Evolutionary conservation across 2,113 vertebrate species (phyloP), one percentile per base, ranked within the genome.

Genomic region (Hoplias malabaricus): DNA sequence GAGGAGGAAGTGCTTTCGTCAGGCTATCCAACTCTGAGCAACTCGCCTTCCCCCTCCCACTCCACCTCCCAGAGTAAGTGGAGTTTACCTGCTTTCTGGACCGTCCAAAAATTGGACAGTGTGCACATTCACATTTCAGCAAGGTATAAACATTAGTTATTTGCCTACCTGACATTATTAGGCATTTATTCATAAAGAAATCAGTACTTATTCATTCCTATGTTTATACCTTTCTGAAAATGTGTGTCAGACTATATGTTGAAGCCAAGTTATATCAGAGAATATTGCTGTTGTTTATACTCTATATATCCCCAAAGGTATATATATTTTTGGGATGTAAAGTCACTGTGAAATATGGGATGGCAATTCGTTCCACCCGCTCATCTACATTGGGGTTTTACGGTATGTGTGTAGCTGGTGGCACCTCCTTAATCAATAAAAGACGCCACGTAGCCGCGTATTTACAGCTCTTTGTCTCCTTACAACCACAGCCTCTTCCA

Each of bases 1-100:
- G 48, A 31, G 40, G 16, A 42, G 48, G 76, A 79, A 66, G 53
- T 61, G 23, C 38, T 67, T 69, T 50, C 19, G 66, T 67, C 25
- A 33, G 33, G 68, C 31, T 73, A 9, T 21, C 33, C 36, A 71
- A 65, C 73, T 31, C 4, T n/a, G 29, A 29, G 40, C 23, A 50
- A 68, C n/a, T 53, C 48, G 27, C 42, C 10, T 36, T 21, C 31
- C 27, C 9, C 43, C 6, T 12, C 12, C 23, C 25, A 23, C 2
- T 40, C 59, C 43, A 33, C 56, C 33, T 46, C 48, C 33, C 73
- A 67, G 46, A n/a, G 36, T n/a, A 63, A 63, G 36, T 11, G 19
- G 8, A 43, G 36, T 27, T 40, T 9, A 21, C 62, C 6, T 42
- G 27, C 61, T 75, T 54, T 75, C 7, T 6, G 42, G 5, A 10